Conservation (phyloP, 1,140 invertebrate species). For the Scaptomyza montana region DNA sequence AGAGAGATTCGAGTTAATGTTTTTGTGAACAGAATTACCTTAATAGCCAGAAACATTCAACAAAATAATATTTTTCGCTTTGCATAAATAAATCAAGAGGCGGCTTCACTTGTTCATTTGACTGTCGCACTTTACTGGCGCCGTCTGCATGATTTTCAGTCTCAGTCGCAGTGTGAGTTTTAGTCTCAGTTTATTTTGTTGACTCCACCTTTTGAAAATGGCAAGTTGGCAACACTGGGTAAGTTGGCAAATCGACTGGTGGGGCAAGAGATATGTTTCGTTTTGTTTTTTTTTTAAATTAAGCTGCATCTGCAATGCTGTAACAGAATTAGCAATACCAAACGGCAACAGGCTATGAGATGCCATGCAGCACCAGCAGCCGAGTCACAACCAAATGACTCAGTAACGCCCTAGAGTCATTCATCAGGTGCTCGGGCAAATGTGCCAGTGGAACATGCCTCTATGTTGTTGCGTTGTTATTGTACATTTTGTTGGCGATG, state of each 20-base stretch:
- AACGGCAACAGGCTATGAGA: conserved; percentile 9
- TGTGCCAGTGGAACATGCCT: conserved; percentile 36
- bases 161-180: not conserved
- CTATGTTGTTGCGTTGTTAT: conserved; percentile 15
- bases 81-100: conserved; percentile 76
- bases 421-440: conserved; percentile 47
- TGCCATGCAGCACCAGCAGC: conserved; percentile 13
- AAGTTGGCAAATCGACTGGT: conserved; percentile 71
- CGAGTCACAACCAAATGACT: conserved; percentile 35
- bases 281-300: conserved; percentile 69
- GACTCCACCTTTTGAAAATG: conserved; percentile 18
- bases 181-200: conserved; percentile 4
- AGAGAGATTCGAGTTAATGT: not conserved
- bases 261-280: conserved; percentile 59
- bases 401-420: conserved; percentile 51
- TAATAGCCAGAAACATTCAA: conserved; percentile 44
- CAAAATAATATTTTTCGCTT: conserved; percentile 75
- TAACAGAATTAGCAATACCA: not conserved
- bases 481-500: too few relatives aligned
- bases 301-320: conserved; percentile 67
- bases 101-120: conserved; percentile 52
- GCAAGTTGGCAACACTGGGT: conserved; percentile 38
- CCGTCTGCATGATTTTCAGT: conserved; percentile 42
- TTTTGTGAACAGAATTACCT: conserved; percentile 24
- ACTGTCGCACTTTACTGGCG: conserved; percentile 57